Evolutionary conservation across 2,113 vertebrate genomes (phyloP).

Genomic region (Pteropus alecto): DNA sequence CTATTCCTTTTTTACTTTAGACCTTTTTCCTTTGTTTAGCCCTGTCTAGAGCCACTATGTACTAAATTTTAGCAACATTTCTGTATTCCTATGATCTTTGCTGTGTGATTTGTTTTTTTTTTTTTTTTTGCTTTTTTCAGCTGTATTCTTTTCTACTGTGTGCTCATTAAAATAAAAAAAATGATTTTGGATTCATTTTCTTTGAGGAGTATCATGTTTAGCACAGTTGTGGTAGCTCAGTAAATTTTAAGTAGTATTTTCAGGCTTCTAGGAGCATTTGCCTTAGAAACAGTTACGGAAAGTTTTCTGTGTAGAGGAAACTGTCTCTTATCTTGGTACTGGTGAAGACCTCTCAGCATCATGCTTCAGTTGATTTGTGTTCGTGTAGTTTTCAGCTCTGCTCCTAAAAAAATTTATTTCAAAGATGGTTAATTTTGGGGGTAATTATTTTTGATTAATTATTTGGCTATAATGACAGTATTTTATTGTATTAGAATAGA

Average conservation of each 20-base stretch:
- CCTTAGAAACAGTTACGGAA: background rate
- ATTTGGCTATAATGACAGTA: background rate
- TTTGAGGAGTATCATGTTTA: background rate
- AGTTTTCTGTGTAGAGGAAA: background rate
- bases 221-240: background rate
- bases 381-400: background rate
- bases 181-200: background rate
- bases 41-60: background rate
- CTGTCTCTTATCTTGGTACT: background rate
- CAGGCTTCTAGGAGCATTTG: background rate
- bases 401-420: background rate
- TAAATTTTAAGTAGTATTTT: conserved; percentile 2
- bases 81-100: background rate
- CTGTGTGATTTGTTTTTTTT: background rate
- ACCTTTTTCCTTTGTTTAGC: background rate
- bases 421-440: background rate
- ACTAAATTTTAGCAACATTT: background rate
- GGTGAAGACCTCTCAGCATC: background rate
- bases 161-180: background rate
- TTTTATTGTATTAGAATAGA: background rate
- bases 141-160: background rate
- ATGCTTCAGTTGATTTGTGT: conserved; percentile 47
- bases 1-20: background rate
- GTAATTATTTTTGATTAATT: conserved; percentile 24
- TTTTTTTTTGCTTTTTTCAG: background rate